Percentiles rank a stretch among this genome's conserved stretches.
phyloP scores from a whole-genome alignment of 2,888 invertebrate genomes.

The Noctua comes region DNA sequence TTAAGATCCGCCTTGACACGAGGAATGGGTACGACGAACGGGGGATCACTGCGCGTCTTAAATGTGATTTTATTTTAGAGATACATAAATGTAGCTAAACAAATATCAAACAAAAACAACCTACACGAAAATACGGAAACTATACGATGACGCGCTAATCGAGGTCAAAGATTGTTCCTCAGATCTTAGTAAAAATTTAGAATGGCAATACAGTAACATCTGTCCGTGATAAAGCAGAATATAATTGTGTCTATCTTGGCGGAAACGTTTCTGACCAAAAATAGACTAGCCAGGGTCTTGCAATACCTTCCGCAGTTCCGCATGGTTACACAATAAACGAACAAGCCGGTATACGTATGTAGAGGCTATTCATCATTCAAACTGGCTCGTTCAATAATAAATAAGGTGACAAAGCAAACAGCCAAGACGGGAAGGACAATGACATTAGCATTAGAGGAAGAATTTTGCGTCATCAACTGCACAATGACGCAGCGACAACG shows the following conservation, averaged over 20 bases:
- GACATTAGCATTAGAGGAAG: conserved; percentile 85
- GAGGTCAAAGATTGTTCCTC: conserved; percentile 76
- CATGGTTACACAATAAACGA: conserved; percentile 80
- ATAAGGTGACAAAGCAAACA: conserved; percentile 73
- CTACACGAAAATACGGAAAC: conserved; percentile 75
- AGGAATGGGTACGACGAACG: conserved; percentile 39
- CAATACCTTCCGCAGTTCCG: conserved; percentile 85
- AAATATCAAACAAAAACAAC: conserved; percentile 71
- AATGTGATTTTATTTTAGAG: conserved; percentile 23
- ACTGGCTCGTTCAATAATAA: conserved; percentile 63
- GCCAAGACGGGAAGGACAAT: conserved; percentile 82
- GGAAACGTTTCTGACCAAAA: conserved; percentile 85
- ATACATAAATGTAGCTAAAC: conserved; percentile 17
- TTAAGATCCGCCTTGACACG: conserved; percentile 30
- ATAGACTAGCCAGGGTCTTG: conserved; percentile 86
- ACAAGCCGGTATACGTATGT: conserved; percentile 56
- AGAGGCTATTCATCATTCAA: conserved; percentile 63
- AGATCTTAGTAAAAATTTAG: conserved; percentile 66
- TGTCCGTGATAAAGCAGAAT: conserved; percentile 61
- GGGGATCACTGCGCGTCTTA: conserved; percentile 25
- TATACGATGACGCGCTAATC: conserved; percentile 69
- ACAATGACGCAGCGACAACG: conserved; percentile 87
- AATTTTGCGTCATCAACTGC: conserved; percentile 83
- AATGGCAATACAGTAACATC: conserved; percentile 67
- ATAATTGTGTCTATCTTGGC: conserved; percentile 72